phyloP scores from a whole-genome alignment of 2,888 invertebrate species.

The Xiphydria camelus region DNA sequence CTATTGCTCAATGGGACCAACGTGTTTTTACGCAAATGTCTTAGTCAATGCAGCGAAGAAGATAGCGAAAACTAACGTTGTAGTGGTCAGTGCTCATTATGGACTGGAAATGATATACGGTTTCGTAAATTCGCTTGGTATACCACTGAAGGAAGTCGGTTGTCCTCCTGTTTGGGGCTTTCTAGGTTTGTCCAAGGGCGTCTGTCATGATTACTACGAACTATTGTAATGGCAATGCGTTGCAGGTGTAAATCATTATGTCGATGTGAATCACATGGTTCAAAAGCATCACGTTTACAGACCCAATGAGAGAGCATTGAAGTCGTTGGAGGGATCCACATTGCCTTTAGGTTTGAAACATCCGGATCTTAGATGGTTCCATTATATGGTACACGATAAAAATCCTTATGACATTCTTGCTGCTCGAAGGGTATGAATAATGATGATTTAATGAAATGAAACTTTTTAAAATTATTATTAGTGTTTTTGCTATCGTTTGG shows the following conservation, averaged over 20 bases:
- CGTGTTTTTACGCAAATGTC: slow-evolving; percentile 64
- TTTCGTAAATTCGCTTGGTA: slow-evolving; percentile 46
- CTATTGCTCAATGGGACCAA: slow-evolving; percentile 62
- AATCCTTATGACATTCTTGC: slow-evolving; percentile 54
- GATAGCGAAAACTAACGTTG: slow-evolving; percentile 60
- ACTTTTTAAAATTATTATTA: slow-evolving; percentile 1
- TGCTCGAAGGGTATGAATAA: slow-evolving; percentile 52
- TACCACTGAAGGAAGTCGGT: slow-evolving; percentile 60
- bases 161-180: slow-evolving; percentile 70
- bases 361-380: slow-evolving; percentile 62
- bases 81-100: slow-evolving; percentile 64
- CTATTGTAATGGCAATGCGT: slow-evolving; percentile 1
- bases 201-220: not conserved
- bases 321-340: slow-evolving; percentile 58
- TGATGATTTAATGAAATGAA: not conserved
- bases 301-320: slow-evolving; percentile 61
- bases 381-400: slow-evolving; percentile 60
- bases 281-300: slow-evolving; percentile 61
- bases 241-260: slow-evolving; percentile 60
- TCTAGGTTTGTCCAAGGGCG: slow-evolving; percentile 45
- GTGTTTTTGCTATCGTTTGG: not conserved
- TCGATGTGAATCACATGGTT: slow-evolving; percentile 62
- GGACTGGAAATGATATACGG: slow-evolving; percentile 58
- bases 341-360: slow-evolving; percentile 60
- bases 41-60: slow-evolving; percentile 56